These are phyloP conservation scores for Eulemur mongoz DNA, from an alignment of 2,797 vertebrate species.

Conservation along the genomic window DNA sequence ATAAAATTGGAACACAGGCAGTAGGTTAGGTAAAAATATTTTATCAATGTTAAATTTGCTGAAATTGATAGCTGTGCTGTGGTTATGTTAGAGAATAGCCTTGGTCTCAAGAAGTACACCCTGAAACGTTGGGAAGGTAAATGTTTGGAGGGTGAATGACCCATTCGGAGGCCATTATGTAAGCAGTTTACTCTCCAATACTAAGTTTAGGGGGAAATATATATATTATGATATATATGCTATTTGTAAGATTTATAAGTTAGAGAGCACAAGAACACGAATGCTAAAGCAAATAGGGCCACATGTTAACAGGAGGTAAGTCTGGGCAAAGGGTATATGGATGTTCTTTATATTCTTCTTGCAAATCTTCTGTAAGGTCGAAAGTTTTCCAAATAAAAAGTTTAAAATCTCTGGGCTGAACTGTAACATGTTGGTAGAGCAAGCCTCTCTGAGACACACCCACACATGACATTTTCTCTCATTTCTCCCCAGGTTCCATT, in stretches of 20 bases:
- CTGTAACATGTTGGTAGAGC: accelerated
- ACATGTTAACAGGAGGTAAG: too few species aligned
- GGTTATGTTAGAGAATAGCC: not conserved
- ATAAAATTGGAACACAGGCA: not conserved
- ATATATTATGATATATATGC: too few species aligned
- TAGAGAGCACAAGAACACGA: not conserved
- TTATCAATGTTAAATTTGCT: not conserved
- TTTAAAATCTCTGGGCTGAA: not conserved
- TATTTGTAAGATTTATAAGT: not conserved
- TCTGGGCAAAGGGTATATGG: not conserved
- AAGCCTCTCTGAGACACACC: too few species aligned
- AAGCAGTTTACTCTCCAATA: not conserved
- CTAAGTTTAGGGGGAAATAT: too few species aligned
- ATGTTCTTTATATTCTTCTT: not conserved
- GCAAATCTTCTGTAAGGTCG: not conserved
- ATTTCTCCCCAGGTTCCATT: not conserved
- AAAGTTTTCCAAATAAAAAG: not conserved
- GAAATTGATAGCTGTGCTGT: not conserved
- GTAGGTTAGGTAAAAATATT: not conserved
- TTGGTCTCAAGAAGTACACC: not conserved
- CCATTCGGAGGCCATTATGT: not conserved
- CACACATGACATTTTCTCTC: not conserved
- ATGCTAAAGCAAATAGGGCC: not conserved
- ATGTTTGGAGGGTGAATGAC: not conserved
- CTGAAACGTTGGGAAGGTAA: not conserved